These are phyloP conservation scores for Cephalotes varians DNA, from an alignment of 2,888 invertebrate genomes.

Conservation along the genomic window DNA sequence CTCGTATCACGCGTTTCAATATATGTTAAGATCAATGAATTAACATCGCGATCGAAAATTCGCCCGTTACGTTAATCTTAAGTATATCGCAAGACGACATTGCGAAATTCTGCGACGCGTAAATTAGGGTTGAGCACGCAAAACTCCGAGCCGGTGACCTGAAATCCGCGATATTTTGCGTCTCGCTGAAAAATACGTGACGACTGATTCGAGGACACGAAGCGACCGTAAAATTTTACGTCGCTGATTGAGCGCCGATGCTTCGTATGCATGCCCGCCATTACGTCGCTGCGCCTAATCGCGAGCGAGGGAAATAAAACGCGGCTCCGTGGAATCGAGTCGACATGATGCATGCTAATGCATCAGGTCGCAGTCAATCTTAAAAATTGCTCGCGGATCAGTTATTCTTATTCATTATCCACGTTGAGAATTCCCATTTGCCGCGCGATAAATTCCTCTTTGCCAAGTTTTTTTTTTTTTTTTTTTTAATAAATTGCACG, in stretches of 20 bases:
- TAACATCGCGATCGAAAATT: slow-evolving; percentile 14
- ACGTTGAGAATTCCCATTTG: not conserved
- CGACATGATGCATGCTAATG: slow-evolving; percentile 17
- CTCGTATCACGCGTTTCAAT: not conserved
- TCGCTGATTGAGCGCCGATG: slow-evolving; percentile 65
- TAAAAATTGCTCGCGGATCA: slow-evolving; percentile 4
- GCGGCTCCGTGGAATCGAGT: slow-evolving; percentile 7
- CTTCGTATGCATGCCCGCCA: slow-evolving; percentile 39
- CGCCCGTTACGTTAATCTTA: not conserved
- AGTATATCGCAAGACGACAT: slow-evolving; percentile 7
- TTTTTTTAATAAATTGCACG: not conserved
- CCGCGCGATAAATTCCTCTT: not conserved
- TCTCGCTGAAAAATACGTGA: slow-evolving; percentile 35
- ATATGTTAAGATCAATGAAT: slow-evolving; percentile 39
- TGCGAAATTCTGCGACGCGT: slow-evolving; percentile 18
- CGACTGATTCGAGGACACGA: slow-evolving; percentile 60
- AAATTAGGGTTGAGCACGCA: slow-evolving; percentile 25
- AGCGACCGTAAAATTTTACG: slow-evolving; percentile 64
- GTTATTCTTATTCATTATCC: not conserved
- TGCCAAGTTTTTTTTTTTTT: not conserved
- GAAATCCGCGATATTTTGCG: slow-evolving; percentile 41
- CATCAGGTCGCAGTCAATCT: not conserved
- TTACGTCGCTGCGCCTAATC: slow-evolving; percentile 44
- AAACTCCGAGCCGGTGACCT: slow-evolving; percentile 33
- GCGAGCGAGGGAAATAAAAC: slow-evolving; percentile 37